Evolutionary conservation across 2,113 vertebrate species (phyloP).

Genomic region (Pteronura brasiliensis): DNA sequence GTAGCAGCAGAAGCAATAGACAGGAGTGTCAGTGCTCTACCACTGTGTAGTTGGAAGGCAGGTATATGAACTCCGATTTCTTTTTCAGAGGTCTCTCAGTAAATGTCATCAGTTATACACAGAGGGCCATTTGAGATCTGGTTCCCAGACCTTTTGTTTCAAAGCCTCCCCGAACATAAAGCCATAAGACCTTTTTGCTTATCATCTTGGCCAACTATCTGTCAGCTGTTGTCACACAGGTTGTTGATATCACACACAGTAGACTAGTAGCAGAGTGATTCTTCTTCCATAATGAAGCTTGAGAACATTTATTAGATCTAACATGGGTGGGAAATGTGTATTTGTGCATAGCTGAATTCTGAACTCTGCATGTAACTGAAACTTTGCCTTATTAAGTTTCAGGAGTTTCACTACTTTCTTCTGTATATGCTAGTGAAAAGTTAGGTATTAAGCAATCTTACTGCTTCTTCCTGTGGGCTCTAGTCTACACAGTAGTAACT

Average conservation of each 20-base stretch:
- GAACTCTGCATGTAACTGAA: not conserved
- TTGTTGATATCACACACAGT: not conserved
- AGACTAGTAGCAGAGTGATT: not conserved
- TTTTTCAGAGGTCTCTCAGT: not conserved
- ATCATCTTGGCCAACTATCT: not conserved
- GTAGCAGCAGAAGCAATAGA: not conserved
- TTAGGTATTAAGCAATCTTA: not conserved
- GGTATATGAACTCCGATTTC: not conserved
- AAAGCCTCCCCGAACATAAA: not conserved
- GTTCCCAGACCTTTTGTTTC: not conserved
- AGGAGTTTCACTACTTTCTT: not conserved
- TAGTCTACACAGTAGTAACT: not conserved
- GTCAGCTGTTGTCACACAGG: not conserved
- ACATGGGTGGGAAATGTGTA: not conserved
- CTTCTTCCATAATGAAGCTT: not conserved
- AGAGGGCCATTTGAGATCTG: not conserved
- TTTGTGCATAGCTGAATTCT: not conserved
- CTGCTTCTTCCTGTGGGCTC: not conserved
- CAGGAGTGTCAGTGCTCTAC: not conserved
- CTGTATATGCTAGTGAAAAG: not conserved
- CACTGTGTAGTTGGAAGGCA: not conserved
- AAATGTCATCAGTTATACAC: not conserved
- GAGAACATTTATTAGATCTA: not conserved
- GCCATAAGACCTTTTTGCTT: not conserved
- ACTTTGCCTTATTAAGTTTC: not conserved